Evolutionary conservation across 2,888 invertebrate genomes (phyloP), one percentile per base, ranked within the genome.

Genomic region (Thumatha senex): DNA sequence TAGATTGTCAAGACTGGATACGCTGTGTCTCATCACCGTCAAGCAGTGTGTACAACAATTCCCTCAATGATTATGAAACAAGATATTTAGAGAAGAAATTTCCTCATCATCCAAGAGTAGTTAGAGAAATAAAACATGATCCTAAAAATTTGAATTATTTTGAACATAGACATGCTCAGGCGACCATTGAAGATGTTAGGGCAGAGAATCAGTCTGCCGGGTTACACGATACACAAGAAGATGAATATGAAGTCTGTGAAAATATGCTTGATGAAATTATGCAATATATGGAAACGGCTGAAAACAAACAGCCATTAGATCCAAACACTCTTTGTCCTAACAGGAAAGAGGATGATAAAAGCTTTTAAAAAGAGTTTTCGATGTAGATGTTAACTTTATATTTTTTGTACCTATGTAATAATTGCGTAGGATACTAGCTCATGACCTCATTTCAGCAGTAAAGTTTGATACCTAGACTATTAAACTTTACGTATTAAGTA

Each of bases 241-340:
- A 64, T 4, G 69, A 72, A 36, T 70, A 65, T 33, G 72, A 68
- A 40, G 74, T 81, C 48, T 76, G 70, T 41, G 78, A 84, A 39
- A 75, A 80, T 51, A 86, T 91, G 84, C 71, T 89, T 0, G 78
- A 84, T n/a, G 90, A 89, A 72, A 89, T 91, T 69, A 76, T 88
- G 74, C 76, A 87, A 49, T 85, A 83, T 51, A 86, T 89, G 18
- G 79, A 80, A 54, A 75, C 61, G n/a, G 75, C 67, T 12, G 81
- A 82, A 33, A 61, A 58, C 14, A 66, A 63, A 34, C 59, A 70
- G 1, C 48, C 61, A 18, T 63, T 88, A 41, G 72, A 86, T 51
- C 76, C 86, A 0, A 74, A 73, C 8, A 52, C 73, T 33, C 68
- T 89, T 10, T 69, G 76, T 14, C 88, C 90, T 0, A 89, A 89